These are phyloP conservation scores for Scolopax bukidnonensis DNA, from an alignment of 2,797 vertebrate species.

Conservation along the genomic window DNA sequence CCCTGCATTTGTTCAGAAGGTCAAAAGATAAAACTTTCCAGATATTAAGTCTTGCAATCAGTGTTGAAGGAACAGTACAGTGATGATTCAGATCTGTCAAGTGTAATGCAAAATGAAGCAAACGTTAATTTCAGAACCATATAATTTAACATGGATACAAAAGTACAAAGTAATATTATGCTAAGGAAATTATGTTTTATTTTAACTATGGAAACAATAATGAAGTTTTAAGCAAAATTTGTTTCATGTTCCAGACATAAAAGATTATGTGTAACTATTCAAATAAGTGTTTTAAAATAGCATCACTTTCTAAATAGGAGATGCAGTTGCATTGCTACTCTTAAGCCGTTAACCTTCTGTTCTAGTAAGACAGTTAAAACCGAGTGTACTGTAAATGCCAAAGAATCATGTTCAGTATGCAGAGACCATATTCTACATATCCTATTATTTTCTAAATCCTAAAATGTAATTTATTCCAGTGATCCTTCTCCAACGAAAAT, in stretches of 20 bases:
- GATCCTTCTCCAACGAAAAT: not conserved
- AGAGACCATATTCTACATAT: not conserved
- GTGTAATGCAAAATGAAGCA: not conserved
- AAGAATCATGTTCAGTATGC: not conserved
- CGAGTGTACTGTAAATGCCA: not conserved
- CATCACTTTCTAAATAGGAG: not conserved
- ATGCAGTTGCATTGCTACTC: not conserved
- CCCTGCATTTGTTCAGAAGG: not conserved
- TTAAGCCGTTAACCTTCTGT: not conserved
- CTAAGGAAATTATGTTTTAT: not conserved
- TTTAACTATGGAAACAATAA: not conserved
- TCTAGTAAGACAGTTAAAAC: not conserved
- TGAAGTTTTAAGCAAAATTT: not conserved
- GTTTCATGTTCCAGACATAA: not conserved
- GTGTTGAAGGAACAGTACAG: not conserved
- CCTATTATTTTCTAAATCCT: not conserved
- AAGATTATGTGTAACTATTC: not conserved
- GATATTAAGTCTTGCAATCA: not conserved
- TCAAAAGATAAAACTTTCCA: not conserved
- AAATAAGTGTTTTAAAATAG: not conserved
- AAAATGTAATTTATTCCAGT: not conserved
- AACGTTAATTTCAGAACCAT: not conserved
- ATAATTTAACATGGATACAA: not conserved
- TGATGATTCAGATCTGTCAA: not conserved
- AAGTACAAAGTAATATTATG: not conserved